Percentiles rank a stretch among this genome's conserved stretches.
Evolutionary conservation across 2,888 invertebrate species (phyloP).

Genomic region (Lasioglossum malachurum): DNA sequence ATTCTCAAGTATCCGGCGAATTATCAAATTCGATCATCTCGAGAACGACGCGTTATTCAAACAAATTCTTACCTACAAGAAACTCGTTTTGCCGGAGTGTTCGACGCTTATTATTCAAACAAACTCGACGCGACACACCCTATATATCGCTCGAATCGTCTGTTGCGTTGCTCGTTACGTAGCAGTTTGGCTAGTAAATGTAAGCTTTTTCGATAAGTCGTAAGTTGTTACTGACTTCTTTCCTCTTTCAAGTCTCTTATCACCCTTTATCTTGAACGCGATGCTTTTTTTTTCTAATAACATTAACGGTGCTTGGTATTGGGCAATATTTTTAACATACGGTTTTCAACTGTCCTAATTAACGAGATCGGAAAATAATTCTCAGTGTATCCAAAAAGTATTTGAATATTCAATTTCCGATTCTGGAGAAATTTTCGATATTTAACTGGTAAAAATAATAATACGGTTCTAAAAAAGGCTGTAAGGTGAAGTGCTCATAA

Average conservation of each 20-base stretch:
- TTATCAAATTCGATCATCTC: not conserved
- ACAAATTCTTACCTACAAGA: not conserved
- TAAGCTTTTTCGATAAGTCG: not conserved
- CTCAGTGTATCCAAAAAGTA: not conserved
- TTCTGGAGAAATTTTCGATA: too few species aligned
- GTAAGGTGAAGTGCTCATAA: too few species aligned
- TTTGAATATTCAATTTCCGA: not conserved
- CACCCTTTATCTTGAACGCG: not conserved
- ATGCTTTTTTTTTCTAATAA: not conserved
- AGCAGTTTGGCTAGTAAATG: not conserved
- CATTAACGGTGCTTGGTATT: not conserved
- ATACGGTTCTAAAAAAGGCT: too few species aligned
- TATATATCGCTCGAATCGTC: constrained; percentile 15
- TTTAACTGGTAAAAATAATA: too few species aligned
- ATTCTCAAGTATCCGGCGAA: not conserved
- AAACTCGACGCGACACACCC: not conserved
- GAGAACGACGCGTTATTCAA: not conserved
- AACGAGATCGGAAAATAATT: not conserved
- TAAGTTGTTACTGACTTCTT: not conserved
- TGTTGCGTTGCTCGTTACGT: constrained; percentile 7
- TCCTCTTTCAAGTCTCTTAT: not conserved
- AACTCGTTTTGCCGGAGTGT: not conserved
- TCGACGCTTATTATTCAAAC: not conserved
- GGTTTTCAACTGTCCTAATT: not conserved
- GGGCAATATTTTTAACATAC: not conserved